phyloP scores from a whole-genome alignment of 2,888 invertebrate species.

The Pimpla rufipes region DNA sequence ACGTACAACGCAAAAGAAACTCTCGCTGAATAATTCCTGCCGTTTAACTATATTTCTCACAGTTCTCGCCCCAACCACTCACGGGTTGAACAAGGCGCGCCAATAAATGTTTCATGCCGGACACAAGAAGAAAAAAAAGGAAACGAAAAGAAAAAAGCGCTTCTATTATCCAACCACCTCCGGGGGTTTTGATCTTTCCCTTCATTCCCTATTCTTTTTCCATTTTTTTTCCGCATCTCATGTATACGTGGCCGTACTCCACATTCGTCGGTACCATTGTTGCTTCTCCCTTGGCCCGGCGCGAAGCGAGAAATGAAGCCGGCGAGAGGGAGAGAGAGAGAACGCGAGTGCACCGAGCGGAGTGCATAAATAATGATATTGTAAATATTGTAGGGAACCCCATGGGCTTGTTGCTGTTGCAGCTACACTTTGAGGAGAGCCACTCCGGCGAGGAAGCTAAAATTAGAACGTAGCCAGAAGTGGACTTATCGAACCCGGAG shows the following conservation, averaged over 20 bases:
- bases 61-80: background rate
- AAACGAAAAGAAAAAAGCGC: slow-evolving; percentile 7
- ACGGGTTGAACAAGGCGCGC: background rate
- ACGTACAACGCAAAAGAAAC: no score
- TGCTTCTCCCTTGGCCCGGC: slow-evolving; percentile 24
- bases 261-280: background rate
- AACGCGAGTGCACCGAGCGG: slow-evolving; percentile 7
- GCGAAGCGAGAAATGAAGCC: no score
- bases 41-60: background rate
- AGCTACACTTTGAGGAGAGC: slow-evolving; percentile 23
- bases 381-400: slow-evolving; percentile 46
- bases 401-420: slow-evolving; percentile 23
- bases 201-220: slow-evolving; percentile 36
- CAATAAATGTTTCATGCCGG: slow-evolving; percentile 9
- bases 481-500: slow-evolving; percentile 76
- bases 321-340: background rate
- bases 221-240: background rate
- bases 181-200: slow-evolving; percentile 9
- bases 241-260: background rate
- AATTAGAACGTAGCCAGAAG: slow-evolving; percentile 73
- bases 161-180: background rate
- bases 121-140: background rate
- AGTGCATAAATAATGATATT: slow-evolving; percentile 56
- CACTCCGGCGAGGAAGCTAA: slow-evolving; percentile 50
- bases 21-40: no score